Evolutionary conservation across 2,113 vertebrate species (phyloP).

Genomic region (Percopsis transmontana): DNA sequence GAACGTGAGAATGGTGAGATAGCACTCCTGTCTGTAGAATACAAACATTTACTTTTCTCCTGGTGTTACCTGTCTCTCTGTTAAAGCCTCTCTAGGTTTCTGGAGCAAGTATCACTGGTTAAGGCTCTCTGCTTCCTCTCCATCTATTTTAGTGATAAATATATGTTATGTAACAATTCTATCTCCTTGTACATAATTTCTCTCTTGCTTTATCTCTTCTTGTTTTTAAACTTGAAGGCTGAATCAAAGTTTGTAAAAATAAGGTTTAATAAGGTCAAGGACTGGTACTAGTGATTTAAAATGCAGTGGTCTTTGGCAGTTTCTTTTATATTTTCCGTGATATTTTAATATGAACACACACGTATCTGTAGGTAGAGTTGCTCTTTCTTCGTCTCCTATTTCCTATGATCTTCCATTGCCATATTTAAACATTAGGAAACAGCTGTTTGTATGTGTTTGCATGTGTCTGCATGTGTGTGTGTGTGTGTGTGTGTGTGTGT

Average conservation of each 20-base stretch:
- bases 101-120: conserved; percentile 17
- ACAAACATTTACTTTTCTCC: neutral
- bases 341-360: neutral
- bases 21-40: neutral
- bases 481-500: neutral
- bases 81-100: neutral
- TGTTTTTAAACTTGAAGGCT: neutral
- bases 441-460: conserved; percentile 4
- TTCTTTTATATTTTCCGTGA: neutral
- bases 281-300: neutral
- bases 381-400: neutral
- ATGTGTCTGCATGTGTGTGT: neutral
- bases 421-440: conserved; percentile 4
- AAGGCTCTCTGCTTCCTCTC: neutral
- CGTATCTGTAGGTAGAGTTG: neutral
- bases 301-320: neutral
- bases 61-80: neutral
- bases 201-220: neutral
- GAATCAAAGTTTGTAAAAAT: neutral
- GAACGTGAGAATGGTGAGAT: conserved; percentile 14
- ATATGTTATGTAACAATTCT: too few species aligned
- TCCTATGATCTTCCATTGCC: conserved; percentile 40
- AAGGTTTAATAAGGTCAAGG: neutral
- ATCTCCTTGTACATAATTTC: neutral
- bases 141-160: neutral